phyloP scores from a whole-genome alignment of 2,113 vertebrate genomes.

The Xenopus borealis region DNA sequence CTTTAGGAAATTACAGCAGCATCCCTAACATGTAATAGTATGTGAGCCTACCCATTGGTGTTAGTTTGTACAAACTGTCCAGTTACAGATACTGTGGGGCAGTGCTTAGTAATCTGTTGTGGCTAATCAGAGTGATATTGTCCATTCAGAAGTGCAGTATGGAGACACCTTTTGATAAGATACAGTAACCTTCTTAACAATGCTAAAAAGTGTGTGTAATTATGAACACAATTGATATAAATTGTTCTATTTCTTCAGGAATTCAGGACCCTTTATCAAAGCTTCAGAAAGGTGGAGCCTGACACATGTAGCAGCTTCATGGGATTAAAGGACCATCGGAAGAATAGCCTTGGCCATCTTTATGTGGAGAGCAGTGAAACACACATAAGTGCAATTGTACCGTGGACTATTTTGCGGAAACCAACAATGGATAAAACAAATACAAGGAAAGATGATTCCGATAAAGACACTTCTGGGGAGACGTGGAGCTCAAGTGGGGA shows the following conservation, averaged over 20 bases:
- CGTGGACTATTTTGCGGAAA: conserved; percentile 69
- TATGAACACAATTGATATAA: accelerated
- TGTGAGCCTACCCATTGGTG: too few relatives aligned
- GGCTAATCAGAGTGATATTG: too few relatives aligned
- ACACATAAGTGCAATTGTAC: conserved; percentile 74
- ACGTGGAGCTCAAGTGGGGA: conserved; percentile 63
- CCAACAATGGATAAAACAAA: conserved; percentile 77
- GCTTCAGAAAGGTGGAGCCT: conserved; percentile 76
- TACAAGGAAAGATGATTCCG: conserved; percentile 68
- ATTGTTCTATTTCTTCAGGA: conserved; percentile 66
- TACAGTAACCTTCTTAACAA: neutral
- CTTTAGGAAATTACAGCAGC: too few relatives aligned
- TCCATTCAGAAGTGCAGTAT: neutral
- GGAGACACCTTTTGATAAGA: neutral
- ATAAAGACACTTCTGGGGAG: conserved; percentile 64
- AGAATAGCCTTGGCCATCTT: conserved; percentile 81
- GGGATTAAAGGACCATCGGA: conserved; percentile 95
- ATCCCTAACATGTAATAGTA: too few relatives aligned
- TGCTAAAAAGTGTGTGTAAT: too few relatives aligned
- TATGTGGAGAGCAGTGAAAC: conserved; percentile 79
- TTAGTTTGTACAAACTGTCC: too few relatives aligned
- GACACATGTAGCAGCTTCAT: conserved; percentile 86
- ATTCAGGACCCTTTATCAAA: conserved; percentile 71
- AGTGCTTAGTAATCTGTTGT: too few relatives aligned
- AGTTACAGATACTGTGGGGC: too few relatives aligned